Conservation (phyloP, 2,888 invertebrate genomes). For the Trissoscelio sp. region DNA sequence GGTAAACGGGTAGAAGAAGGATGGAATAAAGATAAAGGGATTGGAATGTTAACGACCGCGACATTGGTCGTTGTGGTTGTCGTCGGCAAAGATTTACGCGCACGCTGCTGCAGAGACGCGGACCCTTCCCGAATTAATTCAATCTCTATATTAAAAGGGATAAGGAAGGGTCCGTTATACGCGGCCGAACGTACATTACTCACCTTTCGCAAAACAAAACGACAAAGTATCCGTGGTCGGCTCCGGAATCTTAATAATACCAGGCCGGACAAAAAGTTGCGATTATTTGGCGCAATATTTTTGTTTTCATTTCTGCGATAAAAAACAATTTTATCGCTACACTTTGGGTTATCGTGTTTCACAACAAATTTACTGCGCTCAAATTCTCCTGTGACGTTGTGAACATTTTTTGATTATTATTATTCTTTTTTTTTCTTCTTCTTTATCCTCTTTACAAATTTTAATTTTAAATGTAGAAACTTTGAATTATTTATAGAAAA, state of each 20-base stretch:
- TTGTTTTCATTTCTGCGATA: conserved; percentile 23
- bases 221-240: conserved; percentile 42
- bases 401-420: conserved; percentile 13
- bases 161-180: conserved; percentile 61
- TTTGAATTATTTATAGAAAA: too few species aligned
- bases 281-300: conserved; percentile 54
- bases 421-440: too few species aligned
- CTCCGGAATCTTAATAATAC: conserved; percentile 68
- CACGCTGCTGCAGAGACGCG: conserved; percentile 5
- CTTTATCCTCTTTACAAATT: not conserved
- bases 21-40: conserved; percentile 58
- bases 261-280: conserved; percentile 46
- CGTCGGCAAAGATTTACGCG: conserved; percentile 59
- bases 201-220: conserved; percentile 20
- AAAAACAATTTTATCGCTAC: conserved; percentile 41
- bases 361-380: conserved; percentile 13
- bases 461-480: too few species aligned
- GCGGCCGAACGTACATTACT: conserved; percentile 50
- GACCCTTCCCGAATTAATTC: conserved; percentile 58
- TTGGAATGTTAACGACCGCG: conserved; percentile 65
- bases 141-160: conserved; percentile 68
- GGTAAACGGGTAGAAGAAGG: too few species aligned
- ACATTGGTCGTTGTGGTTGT: conserved; percentile 66
- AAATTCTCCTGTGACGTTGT: conserved; percentile 10
- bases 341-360: conserved; percentile 27